These are phyloP conservation scores for Apamea epomidion DNA, from an alignment of 2,888 invertebrate species.

Conservation along the genomic window DNA sequence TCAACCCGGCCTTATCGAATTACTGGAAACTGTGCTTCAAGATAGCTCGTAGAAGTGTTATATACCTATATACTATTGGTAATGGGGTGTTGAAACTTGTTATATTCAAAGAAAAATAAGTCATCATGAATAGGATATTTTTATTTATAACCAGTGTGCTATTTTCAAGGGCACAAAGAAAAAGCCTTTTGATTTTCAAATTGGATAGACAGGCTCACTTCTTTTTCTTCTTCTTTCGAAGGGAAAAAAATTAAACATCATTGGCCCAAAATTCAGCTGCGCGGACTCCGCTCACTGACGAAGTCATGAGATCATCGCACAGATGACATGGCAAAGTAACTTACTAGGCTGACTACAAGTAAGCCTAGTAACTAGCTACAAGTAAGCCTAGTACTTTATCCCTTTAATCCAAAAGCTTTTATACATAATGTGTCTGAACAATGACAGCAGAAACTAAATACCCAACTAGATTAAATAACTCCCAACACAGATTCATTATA, in stretches of 20 bases:
- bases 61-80: neutral
- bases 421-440: neutral
- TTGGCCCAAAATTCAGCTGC: too few relatives aligned
- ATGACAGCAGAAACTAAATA: neutral
- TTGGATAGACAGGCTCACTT: too few relatives aligned
- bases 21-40: slow-evolving; percentile 35
- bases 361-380: too few relatives aligned
- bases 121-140: neutral
- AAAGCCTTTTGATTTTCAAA: neutral
- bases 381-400: too few relatives aligned
- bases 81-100: neutral
- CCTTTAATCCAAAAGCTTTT: neutral
- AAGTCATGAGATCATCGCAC: too few relatives aligned
- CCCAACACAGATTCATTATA: neutral
- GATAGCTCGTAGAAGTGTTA: neutral
- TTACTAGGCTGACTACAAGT: too few relatives aligned
- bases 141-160: neutral
- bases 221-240: neutral
- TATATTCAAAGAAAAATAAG: neutral
- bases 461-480: neutral
- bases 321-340: too few relatives aligned
- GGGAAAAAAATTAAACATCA: neutral
- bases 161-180: neutral
- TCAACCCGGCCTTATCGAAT: slow-evolving; percentile 54
- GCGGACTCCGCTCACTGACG: too few relatives aligned